phyloP scores from a whole-genome alignment of 2,113 vertebrate species.

The Plestiodon gilberti region DNA sequence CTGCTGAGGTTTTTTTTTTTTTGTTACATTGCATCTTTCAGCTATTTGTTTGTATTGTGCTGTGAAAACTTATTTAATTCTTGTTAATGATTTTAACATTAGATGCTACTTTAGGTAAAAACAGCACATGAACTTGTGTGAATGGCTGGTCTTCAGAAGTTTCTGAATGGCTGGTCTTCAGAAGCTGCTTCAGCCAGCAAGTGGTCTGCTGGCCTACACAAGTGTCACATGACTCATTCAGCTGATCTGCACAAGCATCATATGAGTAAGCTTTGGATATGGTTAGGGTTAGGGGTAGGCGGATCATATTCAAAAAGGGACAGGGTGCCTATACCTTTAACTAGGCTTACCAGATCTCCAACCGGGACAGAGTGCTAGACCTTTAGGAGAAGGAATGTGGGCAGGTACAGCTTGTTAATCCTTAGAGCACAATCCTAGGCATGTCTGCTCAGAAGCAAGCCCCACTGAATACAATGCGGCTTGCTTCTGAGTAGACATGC shows the following conservation, averaged over 20 bases:
- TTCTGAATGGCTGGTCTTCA: too few relatives aligned
- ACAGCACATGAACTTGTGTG: neutral
- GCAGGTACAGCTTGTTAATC: too few relatives aligned
- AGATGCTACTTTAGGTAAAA: neutral
- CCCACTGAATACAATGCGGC: too few relatives aligned
- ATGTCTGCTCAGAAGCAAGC: too few relatives aligned
- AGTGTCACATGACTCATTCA: neutral
- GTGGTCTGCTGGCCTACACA: neutral
- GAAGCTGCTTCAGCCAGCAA: neutral
- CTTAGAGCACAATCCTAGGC: too few relatives aligned
- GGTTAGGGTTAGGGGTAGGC: too few relatives aligned
- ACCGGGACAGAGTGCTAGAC: too few relatives aligned
- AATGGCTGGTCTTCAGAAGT: neutral
- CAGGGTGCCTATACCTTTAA: too few relatives aligned
- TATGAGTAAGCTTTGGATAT: neutral
- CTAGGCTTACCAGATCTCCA: too few relatives aligned
- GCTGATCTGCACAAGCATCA: neutral
- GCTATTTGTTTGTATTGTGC: neutral
- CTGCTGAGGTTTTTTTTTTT: neutral
- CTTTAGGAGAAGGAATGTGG: too few relatives aligned
- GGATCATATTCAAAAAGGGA: too few relatives aligned
- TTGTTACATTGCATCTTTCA: neutral
- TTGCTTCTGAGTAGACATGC: too few relatives aligned
- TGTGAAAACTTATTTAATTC: neutral
- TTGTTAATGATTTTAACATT: neutral